Evolutionary conservation across 2,888 invertebrate genomes (phyloP).

Genomic region (Aspidiotus rigidus): DNA sequence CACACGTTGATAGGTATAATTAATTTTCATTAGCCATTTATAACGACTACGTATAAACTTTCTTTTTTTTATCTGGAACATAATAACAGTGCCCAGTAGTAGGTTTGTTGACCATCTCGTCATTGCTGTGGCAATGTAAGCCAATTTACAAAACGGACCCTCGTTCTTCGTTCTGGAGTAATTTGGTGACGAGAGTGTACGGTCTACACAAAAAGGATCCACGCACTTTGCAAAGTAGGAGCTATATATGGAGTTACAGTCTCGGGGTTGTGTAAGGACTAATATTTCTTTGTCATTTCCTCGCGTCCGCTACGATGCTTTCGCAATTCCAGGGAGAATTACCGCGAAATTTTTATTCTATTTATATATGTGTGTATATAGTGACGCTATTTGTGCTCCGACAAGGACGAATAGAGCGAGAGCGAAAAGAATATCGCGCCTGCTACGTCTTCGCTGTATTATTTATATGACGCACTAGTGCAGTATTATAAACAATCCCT

Average conservation of each 20-base stretch:
- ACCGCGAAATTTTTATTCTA: conserved; percentile 9
- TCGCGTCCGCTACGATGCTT: conserved; percentile 1
- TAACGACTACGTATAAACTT: too few species aligned
- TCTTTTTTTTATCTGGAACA: too few species aligned
- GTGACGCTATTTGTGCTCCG: not conserved
- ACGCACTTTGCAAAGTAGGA: not conserved
- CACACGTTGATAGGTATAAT: too few species aligned
- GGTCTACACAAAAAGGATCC: not conserved
- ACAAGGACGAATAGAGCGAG: not conserved
- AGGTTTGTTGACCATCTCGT: too few species aligned
- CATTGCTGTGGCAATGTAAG: too few species aligned
- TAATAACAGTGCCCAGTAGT: too few species aligned
- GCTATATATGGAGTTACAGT: conserved; percentile 4
- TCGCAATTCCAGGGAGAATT: conserved; percentile 2
- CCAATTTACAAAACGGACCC: too few species aligned
- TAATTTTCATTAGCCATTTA: too few species aligned
- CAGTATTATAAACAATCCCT: not conserved
- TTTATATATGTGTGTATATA: not conserved
- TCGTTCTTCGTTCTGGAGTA: too few species aligned
- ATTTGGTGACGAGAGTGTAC: too few species aligned
- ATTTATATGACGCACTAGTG: not conserved
- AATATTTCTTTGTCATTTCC: conserved; percentile 18
- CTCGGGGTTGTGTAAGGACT: conserved; percentile 10
- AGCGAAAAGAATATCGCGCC: not conserved
- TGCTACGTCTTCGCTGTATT: not conserved